Evolutionary conservation across 2,888 invertebrate genomes (phyloP).

Genomic region (Biston stratarius): DNA sequence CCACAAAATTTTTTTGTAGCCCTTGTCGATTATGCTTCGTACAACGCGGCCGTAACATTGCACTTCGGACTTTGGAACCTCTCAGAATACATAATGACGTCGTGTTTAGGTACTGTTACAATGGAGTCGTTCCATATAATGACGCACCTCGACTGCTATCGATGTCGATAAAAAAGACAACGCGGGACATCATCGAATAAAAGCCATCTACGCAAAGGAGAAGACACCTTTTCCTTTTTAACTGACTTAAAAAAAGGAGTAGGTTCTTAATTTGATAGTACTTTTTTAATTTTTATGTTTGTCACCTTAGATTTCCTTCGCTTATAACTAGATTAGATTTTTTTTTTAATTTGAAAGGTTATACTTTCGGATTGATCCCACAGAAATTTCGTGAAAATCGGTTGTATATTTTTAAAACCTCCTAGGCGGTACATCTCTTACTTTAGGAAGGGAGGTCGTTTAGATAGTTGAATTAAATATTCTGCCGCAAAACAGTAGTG

Average conservation of each 20-base stretch:
- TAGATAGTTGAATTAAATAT: too few relatives aligned
- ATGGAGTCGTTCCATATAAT: constrained; percentile 17
- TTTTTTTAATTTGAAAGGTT: too few relatives aligned
- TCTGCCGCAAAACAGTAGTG: too few relatives aligned
- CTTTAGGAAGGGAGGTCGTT: too few relatives aligned
- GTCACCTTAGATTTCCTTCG: too few relatives aligned
- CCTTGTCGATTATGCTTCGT: not conserved
- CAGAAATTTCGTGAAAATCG: too few relatives aligned
- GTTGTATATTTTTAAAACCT: too few relatives aligned
- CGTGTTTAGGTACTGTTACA: constrained; percentile 29
- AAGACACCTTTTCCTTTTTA: not conserved
- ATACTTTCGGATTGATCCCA: too few relatives aligned
- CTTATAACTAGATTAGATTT: too few relatives aligned
- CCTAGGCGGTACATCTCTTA: too few relatives aligned
- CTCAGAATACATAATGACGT: constrained; percentile 24
- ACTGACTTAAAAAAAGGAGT: not conserved
- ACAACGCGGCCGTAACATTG: constrained; percentile 22
- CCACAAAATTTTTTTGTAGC: not conserved
- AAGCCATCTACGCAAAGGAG: not conserved
- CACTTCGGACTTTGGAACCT: constrained; percentile 16
- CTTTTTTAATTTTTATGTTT: too few relatives aligned
- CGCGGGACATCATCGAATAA: not conserved
- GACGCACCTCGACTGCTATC: constrained; percentile 1
- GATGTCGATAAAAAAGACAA: constrained; percentile 1
- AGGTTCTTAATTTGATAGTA: too few relatives aligned